These are phyloP conservation scores for Premnoplex brunnescens DNA, from an alignment of 2,797 vertebrate genomes.

Conservation along the genomic window DNA sequence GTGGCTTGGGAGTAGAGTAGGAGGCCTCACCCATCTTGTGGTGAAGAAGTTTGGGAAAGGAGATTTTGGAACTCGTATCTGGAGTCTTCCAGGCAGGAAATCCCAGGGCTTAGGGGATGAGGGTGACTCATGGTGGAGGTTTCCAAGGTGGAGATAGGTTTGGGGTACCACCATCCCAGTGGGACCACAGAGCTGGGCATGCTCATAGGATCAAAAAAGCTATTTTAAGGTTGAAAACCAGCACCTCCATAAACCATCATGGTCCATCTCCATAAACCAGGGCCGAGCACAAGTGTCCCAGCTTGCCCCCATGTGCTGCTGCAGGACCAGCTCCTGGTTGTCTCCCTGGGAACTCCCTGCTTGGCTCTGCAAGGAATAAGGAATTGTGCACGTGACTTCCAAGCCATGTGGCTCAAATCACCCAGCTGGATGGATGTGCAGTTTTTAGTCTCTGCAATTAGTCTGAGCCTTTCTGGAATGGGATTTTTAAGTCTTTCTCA, in stretches of 20 bases:
- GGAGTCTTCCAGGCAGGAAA: neutral
- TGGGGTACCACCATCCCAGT: neutral
- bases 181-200: accelerated
- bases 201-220: neutral
- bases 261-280: neutral
- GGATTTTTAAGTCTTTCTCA: neutral
- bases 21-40: accelerated
- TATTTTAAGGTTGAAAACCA: neutral
- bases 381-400: neutral
- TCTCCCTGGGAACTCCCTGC: neutral
- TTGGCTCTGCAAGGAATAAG: neutral
- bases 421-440: neutral
- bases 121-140: too few species aligned
- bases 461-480: neutral
- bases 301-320: neutral
- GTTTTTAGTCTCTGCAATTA: neutral
- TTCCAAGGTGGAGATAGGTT: neutral
- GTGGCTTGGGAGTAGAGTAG: neutral
- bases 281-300: neutral
- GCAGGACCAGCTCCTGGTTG: neutral
- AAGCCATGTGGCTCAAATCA: neutral
- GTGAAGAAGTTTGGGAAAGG: neutral
- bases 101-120: too few species aligned
- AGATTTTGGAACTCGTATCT: neutral
- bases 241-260: neutral